phyloP scores from a whole-genome alignment of 2,797 vertebrate species.

The Carapus acus region DNA sequence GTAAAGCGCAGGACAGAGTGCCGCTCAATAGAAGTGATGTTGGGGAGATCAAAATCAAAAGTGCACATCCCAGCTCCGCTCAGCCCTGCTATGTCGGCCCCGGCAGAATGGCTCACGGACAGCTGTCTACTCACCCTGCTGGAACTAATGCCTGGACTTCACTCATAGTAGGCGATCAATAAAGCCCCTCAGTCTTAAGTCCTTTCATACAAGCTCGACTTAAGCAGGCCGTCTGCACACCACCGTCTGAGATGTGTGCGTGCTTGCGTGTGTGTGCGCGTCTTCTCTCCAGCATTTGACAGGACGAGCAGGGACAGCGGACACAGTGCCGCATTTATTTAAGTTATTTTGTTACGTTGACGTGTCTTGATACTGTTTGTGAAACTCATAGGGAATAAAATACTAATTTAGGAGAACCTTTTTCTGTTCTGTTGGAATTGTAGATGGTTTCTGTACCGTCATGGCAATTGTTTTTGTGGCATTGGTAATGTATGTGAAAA shows the following conservation, averaged over 20 bases:
- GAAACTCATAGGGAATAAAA: conserved; percentile 3
- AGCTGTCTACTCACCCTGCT: conserved; percentile 69
- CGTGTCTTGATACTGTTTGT: conserved; percentile 43
- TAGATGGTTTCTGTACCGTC: conserved; percentile 34
- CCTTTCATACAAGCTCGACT: conserved; percentile 66
- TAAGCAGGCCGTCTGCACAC: conserved; percentile 55
- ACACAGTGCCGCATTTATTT: conserved; percentile 41
- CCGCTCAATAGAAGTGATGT: conserved; percentile 69
- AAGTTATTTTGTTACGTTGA: conserved; percentile 27
- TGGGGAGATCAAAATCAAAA: conserved; percentile 73
- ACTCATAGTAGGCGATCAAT: conserved; percentile 71
- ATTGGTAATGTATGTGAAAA: conserved; percentile 46
- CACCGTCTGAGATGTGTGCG: conserved; percentile 59
- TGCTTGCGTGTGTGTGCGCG: too few relatives aligned
- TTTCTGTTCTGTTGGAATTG: conserved; percentile 47
- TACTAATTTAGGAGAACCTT: conserved; percentile 37
- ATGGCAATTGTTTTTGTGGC: conserved; percentile 45
- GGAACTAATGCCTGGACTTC: conserved; percentile 77
- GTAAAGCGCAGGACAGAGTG: conserved; percentile 60
- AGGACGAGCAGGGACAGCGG: conserved; percentile 28
- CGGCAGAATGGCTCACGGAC: conserved; percentile 64
- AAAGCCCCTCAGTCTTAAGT: conserved; percentile 63
- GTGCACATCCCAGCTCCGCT: conserved; percentile 68
- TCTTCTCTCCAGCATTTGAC: conserved; percentile 37
- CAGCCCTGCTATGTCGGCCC: conserved; percentile 68